Percentiles rank a stretch among this genome's conserved stretches.
These are phyloP conservation scores for Symphodus melops DNA, from an alignment of 2,113 vertebrate genomes.

Conservation along the genomic window DNA sequence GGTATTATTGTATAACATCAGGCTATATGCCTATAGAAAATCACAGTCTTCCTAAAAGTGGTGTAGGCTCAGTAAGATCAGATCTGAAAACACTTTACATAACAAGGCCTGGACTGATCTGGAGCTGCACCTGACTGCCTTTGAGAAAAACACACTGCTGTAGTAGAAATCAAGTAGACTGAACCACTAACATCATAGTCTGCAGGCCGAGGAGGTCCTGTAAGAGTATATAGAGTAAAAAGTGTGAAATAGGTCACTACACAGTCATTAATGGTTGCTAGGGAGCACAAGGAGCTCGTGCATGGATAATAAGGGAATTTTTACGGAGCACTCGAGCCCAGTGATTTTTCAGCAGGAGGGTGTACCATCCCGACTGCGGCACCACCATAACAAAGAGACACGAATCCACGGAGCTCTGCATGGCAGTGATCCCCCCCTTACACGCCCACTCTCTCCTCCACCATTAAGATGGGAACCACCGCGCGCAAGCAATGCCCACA, in stretches of 20 bases:
- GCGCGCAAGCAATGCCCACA: background rate
- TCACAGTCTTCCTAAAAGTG: conserved; percentile 28
- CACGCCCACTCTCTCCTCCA: conserved; percentile 62
- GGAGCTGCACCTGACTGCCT: conserved; percentile 24
- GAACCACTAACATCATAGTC: background rate
- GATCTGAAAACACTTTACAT: conserved; percentile 38
- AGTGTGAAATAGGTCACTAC: background rate
- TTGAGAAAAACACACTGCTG: background rate
- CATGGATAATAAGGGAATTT: background rate
- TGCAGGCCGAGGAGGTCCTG: background rate
- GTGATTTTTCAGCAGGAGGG: conserved; percentile 32
- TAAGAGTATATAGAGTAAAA: background rate
- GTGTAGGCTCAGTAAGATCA: background rate
- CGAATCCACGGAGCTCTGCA: conserved; percentile 62
- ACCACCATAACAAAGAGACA: conserved; percentile 79
- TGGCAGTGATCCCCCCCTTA: conserved; percentile 30
- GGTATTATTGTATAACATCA: conserved; percentile 51
- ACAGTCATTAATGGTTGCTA: background rate
- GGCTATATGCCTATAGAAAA: conserved; percentile 44
- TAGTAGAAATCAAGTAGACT: background rate
- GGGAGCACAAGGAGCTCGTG: background rate
- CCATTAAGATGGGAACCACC: conserved; percentile 36
- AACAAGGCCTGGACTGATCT: conserved; percentile 32
- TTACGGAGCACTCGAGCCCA: background rate
- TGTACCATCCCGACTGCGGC: conserved; percentile 75